phyloP scores from a whole-genome alignment of 2,888 invertebrate species.

The Anticlea derivata region DNA sequence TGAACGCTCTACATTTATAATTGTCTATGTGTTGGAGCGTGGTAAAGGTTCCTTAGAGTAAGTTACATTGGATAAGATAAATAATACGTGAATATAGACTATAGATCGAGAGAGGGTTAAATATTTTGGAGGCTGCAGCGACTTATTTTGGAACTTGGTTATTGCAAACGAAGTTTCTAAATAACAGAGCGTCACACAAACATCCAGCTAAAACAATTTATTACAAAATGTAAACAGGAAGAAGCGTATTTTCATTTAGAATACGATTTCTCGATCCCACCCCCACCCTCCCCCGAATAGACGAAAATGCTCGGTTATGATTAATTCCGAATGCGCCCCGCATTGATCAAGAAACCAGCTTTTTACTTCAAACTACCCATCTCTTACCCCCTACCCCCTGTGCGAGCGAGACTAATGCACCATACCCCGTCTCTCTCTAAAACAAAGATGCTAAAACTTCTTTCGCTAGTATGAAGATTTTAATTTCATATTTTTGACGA shows the following conservation, averaged over 20 bases:
- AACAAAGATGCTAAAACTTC: constrained; percentile 85
- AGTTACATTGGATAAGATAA: no score
- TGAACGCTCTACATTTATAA: no score
- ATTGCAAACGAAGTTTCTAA: constrained; percentile 40
- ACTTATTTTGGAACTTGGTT: no score
- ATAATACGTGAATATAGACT: no score
- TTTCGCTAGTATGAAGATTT: constrained; percentile 84
- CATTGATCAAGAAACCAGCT: constrained; percentile 84
- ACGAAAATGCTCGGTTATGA: constrained; percentile 84
- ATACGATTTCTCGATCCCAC: constrained; percentile 76
- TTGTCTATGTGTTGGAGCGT: no score
- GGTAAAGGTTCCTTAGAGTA: no score
- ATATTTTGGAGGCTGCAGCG: no score
- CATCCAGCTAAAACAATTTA: constrained; percentile 81
- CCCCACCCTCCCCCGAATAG: constrained; percentile 59
- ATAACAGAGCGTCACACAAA: constrained; percentile 65
- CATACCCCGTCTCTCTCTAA: constrained; percentile 79
- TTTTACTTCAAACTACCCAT: constrained; percentile 83
- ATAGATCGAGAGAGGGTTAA: no score
- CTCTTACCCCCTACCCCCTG: constrained; percentile 58
- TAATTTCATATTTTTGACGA: constrained; percentile 84
- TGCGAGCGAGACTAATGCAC: constrained; percentile 80
- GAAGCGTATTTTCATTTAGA: constrained; percentile 83
- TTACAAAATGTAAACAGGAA: constrained; percentile 84
- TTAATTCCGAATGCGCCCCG: constrained; percentile 83